Conservation (phyloP, 2,888 invertebrate genomes). For the Dynastes hyllus region DNA sequence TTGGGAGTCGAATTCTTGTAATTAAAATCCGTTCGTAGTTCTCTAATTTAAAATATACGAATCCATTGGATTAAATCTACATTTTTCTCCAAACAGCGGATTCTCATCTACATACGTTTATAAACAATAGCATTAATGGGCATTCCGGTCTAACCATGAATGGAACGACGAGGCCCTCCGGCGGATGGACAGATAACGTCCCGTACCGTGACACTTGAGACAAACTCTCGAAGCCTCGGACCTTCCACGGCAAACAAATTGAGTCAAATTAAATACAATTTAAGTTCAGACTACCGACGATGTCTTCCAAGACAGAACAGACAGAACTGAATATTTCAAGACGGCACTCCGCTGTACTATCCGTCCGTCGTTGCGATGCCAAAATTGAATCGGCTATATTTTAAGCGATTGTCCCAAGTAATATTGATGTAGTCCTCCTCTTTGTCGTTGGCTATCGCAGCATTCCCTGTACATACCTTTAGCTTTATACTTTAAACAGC, state of each 20-base stretch:
- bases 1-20: too few relatives aligned
- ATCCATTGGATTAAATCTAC: too few relatives aligned
- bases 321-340: conserved; percentile 35
- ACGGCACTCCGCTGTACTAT: background rate
- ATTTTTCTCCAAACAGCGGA: background rate
- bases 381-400: conserved; percentile 33
- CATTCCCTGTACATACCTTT: background rate
- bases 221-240: background rate
- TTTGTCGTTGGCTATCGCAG: background rate
- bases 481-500: background rate
- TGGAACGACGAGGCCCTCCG: background rate
- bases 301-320: conserved; percentile 10
- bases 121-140: conserved; percentile 8
- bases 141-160: background rate
- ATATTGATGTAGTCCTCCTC: conserved; percentile 44
- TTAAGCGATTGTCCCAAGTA: conserved; percentile 8
- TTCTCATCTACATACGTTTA: conserved; percentile 8
- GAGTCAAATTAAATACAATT: conserved; percentile 36
- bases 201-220: conserved; percentile 8
- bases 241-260: conserved; percentile 24
- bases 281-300: background rate
- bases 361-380: background rate
- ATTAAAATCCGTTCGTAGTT: too few relatives aligned
- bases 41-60: too few relatives aligned
- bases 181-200: conserved; percentile 2